Evolutionary conservation across 2,888 invertebrate species (phyloP).

Genomic region (Blomia tropicalis): DNA sequence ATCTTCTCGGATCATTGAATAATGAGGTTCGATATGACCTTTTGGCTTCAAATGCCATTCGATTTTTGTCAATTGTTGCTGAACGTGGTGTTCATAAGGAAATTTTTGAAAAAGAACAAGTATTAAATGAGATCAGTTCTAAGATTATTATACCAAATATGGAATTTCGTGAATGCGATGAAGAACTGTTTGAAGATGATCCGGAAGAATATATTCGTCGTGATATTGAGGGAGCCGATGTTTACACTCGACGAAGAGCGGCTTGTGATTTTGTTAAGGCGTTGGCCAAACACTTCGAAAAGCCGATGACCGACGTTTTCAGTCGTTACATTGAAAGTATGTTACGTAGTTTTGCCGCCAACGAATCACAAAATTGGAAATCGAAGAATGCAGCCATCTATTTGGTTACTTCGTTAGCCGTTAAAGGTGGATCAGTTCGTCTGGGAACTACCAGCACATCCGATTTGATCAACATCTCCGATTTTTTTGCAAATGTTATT

Average conservation of each 20-base stretch:
- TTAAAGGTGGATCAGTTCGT: slow-evolving; percentile 63
- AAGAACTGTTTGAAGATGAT: slow-evolving; percentile 92
- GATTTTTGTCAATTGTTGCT: slow-evolving; percentile 84
- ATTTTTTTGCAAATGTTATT: slow-evolving; percentile 74
- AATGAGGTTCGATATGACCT: slow-evolving; percentile 73
- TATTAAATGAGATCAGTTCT: slow-evolving; percentile 79
- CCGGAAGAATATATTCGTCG: slow-evolving; percentile 89
- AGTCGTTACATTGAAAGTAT: slow-evolving; percentile 52
- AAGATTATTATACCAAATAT: slow-evolving; percentile 98
- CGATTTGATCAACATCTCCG: slow-evolving; percentile 67
- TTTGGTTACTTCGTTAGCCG: slow-evolving; percentile 82
- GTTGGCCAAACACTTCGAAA: slow-evolving; percentile 69
- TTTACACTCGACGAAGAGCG: slow-evolving; percentile 83
- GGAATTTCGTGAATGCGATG: slow-evolving; percentile 83
- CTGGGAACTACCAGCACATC: slow-evolving; percentile 82
- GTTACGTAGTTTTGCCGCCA: slow-evolving; percentile 54
- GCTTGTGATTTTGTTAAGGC: slow-evolving; percentile 93
- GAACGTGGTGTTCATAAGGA: slow-evolving; percentile 70
- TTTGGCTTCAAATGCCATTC: slow-evolving; percentile 83
- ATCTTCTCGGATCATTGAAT: slow-evolving; percentile 65
- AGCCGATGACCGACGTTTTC: slow-evolving; percentile 69
- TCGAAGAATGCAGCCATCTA: slow-evolving; percentile 90
- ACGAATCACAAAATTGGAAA: slow-evolving; percentile 66
- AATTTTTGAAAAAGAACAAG: slow-evolving; percentile 71
- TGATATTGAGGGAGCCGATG: slow-evolving; percentile 95